Percentiles rank a stretch among this genome's conserved stretches.
phyloP scores from a whole-genome alignment of 1,140 invertebrate genomes.

The Dreissena polymorpha region DNA sequence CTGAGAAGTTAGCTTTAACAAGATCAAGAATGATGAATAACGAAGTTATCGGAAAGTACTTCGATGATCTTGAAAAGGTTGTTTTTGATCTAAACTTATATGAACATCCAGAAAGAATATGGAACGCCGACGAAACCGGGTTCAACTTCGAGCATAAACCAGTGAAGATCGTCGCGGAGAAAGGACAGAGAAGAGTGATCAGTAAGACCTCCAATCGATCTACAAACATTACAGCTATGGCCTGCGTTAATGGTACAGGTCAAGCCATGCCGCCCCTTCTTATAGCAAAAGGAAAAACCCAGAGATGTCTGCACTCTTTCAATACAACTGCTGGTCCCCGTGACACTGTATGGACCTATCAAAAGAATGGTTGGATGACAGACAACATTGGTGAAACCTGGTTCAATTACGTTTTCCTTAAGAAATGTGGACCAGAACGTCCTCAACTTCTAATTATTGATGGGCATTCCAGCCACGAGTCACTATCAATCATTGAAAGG shows the following conservation, averaged over 20 bases:
- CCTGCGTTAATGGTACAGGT: slow-evolving; percentile 49
- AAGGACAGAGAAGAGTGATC: slow-evolving; percentile 19
- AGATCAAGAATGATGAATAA: slow-evolving; percentile 50
- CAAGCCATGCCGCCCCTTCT: slow-evolving; percentile 41
- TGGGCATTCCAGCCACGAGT: no score
- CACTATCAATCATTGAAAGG: no score
- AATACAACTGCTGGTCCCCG: slow-evolving; percentile 15
- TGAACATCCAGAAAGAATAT: not conserved
- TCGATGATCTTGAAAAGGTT: slow-evolving; percentile 22
- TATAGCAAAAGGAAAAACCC: slow-evolving; percentile 56
- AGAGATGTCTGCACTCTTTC: slow-evolving; percentile 30
- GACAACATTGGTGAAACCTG: slow-evolving; percentile 49
- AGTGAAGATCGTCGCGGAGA: slow-evolving; percentile 24
- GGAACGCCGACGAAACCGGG: slow-evolving; percentile 26
- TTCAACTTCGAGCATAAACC: slow-evolving; percentile 32
- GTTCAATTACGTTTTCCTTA: slow-evolving; percentile 49
- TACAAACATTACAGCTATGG: slow-evolving; percentile 49
- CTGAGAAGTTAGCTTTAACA: slow-evolving; percentile 51
- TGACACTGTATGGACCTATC: slow-evolving; percentile 42
- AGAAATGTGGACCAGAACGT: no score
- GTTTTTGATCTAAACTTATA: not conserved
- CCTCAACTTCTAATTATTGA: no score
- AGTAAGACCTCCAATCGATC: slow-evolving; percentile 20
- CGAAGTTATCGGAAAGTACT: slow-evolving; percentile 39
- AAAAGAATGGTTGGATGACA: slow-evolving; percentile 55